A percentile compares a stretch with the other conserved stretches of the same genome.
phyloP scores from a whole-genome alignment of 2,888 invertebrate species.

The Mamestra brassicae region DNA sequence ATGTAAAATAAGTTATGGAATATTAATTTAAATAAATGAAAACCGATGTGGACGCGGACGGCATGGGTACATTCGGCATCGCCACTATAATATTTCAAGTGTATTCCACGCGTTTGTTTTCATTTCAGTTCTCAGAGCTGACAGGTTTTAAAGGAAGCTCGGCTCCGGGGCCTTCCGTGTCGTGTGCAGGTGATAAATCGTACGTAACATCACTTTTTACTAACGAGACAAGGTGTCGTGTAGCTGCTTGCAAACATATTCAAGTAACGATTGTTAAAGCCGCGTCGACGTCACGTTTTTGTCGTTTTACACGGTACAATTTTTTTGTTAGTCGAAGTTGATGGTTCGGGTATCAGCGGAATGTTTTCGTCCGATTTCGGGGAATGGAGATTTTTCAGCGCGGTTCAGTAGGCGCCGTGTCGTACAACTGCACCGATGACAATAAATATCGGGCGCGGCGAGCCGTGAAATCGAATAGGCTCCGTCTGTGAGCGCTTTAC shows the following conservation, averaged over 20 bases:
- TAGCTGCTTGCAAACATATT: conserved; percentile 81
- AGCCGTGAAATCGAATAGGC: conserved; percentile 91
- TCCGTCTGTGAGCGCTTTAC: conserved; percentile 90
- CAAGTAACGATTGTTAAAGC: conserved; percentile 83
- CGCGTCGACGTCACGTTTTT: conserved; percentile 69
- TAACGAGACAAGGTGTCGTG: conserved; percentile 89
- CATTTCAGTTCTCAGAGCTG: conserved; percentile 76
- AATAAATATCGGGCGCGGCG: conserved; percentile 90
- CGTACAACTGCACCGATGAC: conserved; percentile 91
- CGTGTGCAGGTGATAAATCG: conserved; percentile 89
- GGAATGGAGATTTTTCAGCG: conserved; percentile 89
- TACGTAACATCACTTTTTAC: conserved; percentile 86
- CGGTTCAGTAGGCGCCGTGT: conserved; percentile 90
- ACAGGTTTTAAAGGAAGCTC: conserved; percentile 81
- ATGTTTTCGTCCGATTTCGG: conserved; percentile 88
- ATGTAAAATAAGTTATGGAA: conserved; percentile 14
- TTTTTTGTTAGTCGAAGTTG: conserved; percentile 77
- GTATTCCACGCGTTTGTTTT: conserved; percentile 76
- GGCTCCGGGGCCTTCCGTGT: conserved; percentile 77
- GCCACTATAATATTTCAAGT: conserved; percentile 60
- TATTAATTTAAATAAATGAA: conserved; percentile 36
- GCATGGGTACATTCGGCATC: conserved; percentile 24
- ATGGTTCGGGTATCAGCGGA: conserved; percentile 78
- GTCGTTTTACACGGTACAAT: conserved; percentile 69
- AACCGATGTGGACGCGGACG: conserved; percentile 20